Base-by-base conservation (phyloP, 2,113 vertebrate genomes). In the Nycticebus coucang region DNA sequence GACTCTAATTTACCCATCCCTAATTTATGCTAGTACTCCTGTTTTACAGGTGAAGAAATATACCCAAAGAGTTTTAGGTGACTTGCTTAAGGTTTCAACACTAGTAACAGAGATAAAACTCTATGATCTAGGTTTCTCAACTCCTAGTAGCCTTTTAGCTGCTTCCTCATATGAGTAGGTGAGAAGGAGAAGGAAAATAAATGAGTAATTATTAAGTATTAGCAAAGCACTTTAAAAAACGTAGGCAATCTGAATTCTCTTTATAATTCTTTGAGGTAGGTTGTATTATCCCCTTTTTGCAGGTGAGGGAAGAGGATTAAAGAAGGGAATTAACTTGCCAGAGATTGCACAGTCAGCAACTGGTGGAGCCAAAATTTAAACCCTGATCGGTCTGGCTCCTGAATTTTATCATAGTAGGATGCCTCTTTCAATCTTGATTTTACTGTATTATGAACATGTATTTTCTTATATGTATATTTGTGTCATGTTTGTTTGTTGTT, bases 401-500 rank as follows among this genome's bases (percentile, higher is more conserved):
- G 35, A n/a, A 59, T 78, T 90, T 79, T 85, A 0, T 59, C n/a
- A 10, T 35, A 86, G 19, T n/a, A 74, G 45, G 30, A 14, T 62
- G 22, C 18, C 19, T 66, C 62, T 91, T n/a, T 69, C 30, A 57
- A 50, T 55, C 4, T 93, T 41, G 19, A 77, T 80, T 95, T 85
- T 85, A 24, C 45, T 77, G 1, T 79, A 30, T 86, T 82, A 4
- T 83, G 64, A 87, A 59, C 21, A 68, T 79, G 1, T 30, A 60
- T 87, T 95, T 91, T 37, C 50, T 92, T 92, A 26, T 64, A 17
- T 72, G 57, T 95, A 3, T 80, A 45, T 91, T 37, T 66, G 85
- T 83, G 22, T 18, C 13, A 4, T 62, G 33, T 84, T n/a, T 64
- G 33, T 69, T 62, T 62, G 60, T 62, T 81, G 57, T 55, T 80